Conservation (phyloP, 2,113 vertebrate genomes). For the Loxodonta africana region DNA sequence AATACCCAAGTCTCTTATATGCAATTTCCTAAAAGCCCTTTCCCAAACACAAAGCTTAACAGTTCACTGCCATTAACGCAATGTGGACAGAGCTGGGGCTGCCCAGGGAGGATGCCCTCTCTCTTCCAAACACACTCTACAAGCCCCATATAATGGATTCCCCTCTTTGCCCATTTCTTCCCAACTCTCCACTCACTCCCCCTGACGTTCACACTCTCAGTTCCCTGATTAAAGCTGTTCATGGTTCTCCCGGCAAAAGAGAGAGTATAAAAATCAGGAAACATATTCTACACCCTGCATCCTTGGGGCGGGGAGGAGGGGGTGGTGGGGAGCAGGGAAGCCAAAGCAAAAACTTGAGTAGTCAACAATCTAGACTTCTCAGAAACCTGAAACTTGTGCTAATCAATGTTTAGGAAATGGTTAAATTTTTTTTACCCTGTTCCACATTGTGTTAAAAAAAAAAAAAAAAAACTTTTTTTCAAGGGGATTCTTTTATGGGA, state of each 20-base stretch:
- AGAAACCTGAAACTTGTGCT: not conserved
- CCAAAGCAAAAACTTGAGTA: not conserved
- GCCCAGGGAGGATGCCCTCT: not conserved
- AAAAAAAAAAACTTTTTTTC: not conserved
- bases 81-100: not conserved
- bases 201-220: not conserved
- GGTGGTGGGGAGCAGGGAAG: not conserved
- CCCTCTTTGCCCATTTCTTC: not conserved
- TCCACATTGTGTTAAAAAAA: not conserved
- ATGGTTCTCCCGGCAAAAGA: not conserved
- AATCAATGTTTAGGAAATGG: not conserved
- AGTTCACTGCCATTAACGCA: too few relatives aligned
- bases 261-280: not conserved
- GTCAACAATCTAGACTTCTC: not conserved
- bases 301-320: not conserved
- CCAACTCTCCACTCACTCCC: not conserved
- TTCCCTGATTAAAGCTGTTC: not conserved
- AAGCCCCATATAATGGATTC: too few relatives aligned
- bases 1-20: not conserved
- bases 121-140: not conserved
- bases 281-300: not conserved
- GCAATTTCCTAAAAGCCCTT: not conserved
- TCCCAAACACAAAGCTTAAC: not conserved
- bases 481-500: not conserved
- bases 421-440: not conserved